Percentiles rank a stretch among this genome's conserved stretches.
These are phyloP conservation scores for Actenoides lindsayi DNA, from an alignment of 2,113 vertebrate species.

Conservation along the genomic window DNA sequence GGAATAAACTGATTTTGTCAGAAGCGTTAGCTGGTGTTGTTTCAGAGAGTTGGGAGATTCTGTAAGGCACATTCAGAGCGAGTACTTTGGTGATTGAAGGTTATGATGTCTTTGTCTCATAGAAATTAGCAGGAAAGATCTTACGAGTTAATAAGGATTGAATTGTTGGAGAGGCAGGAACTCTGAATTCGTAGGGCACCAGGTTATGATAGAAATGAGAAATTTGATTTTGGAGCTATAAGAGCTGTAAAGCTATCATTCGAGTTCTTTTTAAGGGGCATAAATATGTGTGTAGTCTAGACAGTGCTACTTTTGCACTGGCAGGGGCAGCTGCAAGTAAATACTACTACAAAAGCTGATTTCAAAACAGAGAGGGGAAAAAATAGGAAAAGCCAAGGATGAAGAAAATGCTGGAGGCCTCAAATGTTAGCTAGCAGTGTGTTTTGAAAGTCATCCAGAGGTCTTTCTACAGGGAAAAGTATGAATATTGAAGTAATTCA, in stretches of 20 bases:
- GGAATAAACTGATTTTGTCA: neutral
- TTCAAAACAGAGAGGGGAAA: neutral
- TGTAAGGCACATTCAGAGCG: neutral
- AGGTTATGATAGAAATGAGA: neutral
- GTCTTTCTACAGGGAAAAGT: conserved; percentile 32
- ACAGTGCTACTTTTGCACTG: neutral
- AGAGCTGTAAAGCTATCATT: neutral
- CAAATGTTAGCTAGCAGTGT: neutral
- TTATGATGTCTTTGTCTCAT: neutral
- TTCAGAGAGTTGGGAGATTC: neutral
- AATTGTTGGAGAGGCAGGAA: neutral
- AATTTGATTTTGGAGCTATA: neutral
- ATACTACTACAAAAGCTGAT: neutral
- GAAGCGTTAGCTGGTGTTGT: neutral
- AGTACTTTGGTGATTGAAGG: neutral
- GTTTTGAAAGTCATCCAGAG: conserved; percentile 49
- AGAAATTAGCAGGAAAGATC: neutral
- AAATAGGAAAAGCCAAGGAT: neutral
- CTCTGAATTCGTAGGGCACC: neutral
- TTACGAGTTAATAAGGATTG: neutral
- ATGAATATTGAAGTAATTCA: neutral
- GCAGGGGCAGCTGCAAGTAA: conserved; percentile 27
- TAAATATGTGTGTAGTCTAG: neutral
- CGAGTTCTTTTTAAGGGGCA: neutral
- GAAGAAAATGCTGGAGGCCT: conserved; percentile 5